Evolutionary conservation across 2,113 vertebrate genomes (phyloP).

Genomic region (Gambusia affinis): DNA sequence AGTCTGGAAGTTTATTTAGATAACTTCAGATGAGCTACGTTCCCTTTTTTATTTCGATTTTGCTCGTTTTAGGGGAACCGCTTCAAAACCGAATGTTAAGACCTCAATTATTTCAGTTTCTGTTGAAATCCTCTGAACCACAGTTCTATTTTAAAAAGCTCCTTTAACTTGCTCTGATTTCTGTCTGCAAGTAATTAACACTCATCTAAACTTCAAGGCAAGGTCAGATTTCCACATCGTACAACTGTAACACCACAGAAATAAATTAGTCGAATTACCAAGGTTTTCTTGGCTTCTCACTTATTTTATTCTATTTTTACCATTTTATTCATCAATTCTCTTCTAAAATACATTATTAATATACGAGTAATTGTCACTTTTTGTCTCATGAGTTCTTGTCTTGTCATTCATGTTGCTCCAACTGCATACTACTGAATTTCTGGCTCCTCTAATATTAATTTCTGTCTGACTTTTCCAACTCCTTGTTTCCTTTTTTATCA

Average conservation of each 20-base stretch:
- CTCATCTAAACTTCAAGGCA: neutral
- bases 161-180: neutral
- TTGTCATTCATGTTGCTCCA: neutral
- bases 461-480: neutral
- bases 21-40: neutral
- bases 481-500: neutral
- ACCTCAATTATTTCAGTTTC: neutral
- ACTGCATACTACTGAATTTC: neutral
- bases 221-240: neutral
- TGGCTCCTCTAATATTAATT: neutral
- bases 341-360: neutral
- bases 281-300: neutral
- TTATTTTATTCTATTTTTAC: neutral
- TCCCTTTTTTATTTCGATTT: neutral
- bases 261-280: neutral
- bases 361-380: neutral
- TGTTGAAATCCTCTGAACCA: neutral
- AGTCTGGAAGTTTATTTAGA: neutral
- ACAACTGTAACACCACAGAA: neutral
- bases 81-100: neutral
- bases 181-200: constrained; percentile 1
- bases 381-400: neutral
- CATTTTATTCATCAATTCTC: neutral
- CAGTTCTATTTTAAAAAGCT: neutral
- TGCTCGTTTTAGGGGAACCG: neutral